Evolutionary conservation across 2,888 invertebrate species (phyloP).

Genomic region (Troilus luridus): DNA sequence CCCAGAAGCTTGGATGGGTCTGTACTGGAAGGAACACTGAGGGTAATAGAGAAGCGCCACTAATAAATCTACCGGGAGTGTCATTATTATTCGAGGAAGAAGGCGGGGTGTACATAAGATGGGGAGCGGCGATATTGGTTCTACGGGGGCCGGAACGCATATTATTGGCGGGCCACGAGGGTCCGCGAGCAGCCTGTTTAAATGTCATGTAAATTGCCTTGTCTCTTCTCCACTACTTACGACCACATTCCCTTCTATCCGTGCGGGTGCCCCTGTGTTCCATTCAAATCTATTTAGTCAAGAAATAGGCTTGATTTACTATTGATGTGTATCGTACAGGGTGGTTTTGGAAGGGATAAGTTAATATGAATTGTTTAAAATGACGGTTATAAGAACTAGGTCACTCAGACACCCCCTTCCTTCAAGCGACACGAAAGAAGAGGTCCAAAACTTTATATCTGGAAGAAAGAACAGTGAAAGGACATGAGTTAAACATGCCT

Average conservation of each 20-base stretch:
- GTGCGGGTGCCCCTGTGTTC: not conserved
- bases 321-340: no score
- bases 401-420: no score
- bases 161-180: constrained; percentile 8
- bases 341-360: no score
- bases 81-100: constrained; percentile 45
- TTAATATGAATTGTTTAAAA: no score
- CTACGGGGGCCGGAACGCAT: constrained; percentile 10
- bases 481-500: no score
- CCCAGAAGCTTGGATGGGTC: no score
- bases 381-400: no score
- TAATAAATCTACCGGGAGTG: constrained; percentile 23
- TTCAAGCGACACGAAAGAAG: no score
- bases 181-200: constrained; percentile 16
- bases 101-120: constrained; percentile 42
- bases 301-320: no score
- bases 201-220: constrained; percentile 44
- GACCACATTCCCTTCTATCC: not conserved
- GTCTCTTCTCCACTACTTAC: not conserved
- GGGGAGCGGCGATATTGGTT: constrained; percentile 35
- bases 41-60: not conserved
- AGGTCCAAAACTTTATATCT: no score
- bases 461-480: no score
- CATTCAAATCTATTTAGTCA: not conserved
- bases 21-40: not conserved